Evolutionary conservation across 2,888 invertebrate genomes (phyloP), one percentile per base, ranked within the genome.

Genomic region (Spilarctia lutea): DNA sequence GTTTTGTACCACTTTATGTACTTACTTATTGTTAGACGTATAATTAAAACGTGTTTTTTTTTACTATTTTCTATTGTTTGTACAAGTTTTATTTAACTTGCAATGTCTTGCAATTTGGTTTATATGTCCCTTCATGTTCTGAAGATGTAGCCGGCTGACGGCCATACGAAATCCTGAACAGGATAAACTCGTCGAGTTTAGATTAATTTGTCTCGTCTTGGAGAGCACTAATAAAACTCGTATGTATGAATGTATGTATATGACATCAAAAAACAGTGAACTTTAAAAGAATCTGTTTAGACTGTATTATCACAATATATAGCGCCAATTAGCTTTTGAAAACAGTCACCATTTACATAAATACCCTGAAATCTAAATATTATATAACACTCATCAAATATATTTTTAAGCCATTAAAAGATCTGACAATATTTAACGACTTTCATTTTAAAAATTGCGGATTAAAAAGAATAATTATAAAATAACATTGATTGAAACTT

Each of bases 401-500:
- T 56, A 16, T 16, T 60, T 60, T 27, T 13, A 60, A 11, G 6
- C 13, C 3, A 60, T 60, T n/a, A 1, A n/a, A 16, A 27, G 60
- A 13, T 60, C 4, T 27, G 60, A 60, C 27, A n/a, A 16, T 27
- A 60, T 27, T n/a, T 0, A 3, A n/a, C 56, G 8, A 27, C 27
- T 60, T 27, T 27, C 6, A 8, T 8, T 65, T 65, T 0, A 2
- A 24, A 33, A 65, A 24, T 33, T 33, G 35, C 33, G 24, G 0
- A 56, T n/a, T 27, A 6, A 27, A 60, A 20, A 71, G 30, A 6
- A 63, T 35, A n/a, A 60, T 39, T 48, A 71, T 65, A 24, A 35
- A 65, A 71, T 73, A 39, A 72, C 68, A 74, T 65, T 76, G 73
- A 78, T 68, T 73, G 71, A 56, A 20, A 48, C 35, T 33, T 73